phyloP scores from a whole-genome alignment of 2,888 invertebrate genomes.

The Bedellia somnulentella region DNA sequence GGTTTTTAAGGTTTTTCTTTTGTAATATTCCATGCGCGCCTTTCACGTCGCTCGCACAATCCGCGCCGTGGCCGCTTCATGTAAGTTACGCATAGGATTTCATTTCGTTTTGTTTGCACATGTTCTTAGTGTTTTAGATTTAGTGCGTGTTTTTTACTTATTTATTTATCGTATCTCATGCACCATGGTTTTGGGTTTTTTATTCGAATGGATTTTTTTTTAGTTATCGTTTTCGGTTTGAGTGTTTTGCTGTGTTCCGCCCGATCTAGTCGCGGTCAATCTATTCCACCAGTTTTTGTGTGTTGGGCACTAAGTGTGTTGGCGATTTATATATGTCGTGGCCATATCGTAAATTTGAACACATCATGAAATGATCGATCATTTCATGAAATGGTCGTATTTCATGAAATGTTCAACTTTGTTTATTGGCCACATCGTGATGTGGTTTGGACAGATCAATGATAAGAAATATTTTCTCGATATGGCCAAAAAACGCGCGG shows the following conservation, averaged over 20 bases:
- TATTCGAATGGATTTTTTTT: too few relatives aligned
- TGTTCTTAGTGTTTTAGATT: constrained; percentile 28
- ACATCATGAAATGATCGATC: too few relatives aligned
- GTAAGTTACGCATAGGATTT: constrained; percentile 42
- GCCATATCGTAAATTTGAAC: too few relatives aligned
- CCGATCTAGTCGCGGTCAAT: background rate
- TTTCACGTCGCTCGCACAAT: constrained; percentile 32
- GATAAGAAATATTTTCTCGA: too few relatives aligned
- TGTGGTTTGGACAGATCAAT: too few relatives aligned
- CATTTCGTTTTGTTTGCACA: constrained; percentile 40
- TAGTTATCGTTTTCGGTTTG: too few relatives aligned
- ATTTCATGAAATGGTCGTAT: too few relatives aligned
- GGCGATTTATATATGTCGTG: too few relatives aligned
- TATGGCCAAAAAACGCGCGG: too few relatives aligned
- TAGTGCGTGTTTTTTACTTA: constrained; percentile 32
- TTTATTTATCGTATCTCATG: constrained; percentile 41
- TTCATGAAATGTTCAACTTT: too few relatives aligned
- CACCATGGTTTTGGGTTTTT: constrained; percentile 53
- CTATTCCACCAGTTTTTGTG: constrained; percentile 7
- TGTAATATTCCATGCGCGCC: constrained; percentile 47
- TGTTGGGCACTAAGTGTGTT: constrained; percentile 23
- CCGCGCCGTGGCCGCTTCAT: constrained; percentile 42
- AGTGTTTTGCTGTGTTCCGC: constrained; percentile 10
- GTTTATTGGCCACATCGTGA: too few relatives aligned
- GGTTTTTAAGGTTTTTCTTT: constrained; percentile 49